phyloP scores from a whole-genome alignment of 2,113 vertebrate species.

The Atrichornis clamosus region DNA sequence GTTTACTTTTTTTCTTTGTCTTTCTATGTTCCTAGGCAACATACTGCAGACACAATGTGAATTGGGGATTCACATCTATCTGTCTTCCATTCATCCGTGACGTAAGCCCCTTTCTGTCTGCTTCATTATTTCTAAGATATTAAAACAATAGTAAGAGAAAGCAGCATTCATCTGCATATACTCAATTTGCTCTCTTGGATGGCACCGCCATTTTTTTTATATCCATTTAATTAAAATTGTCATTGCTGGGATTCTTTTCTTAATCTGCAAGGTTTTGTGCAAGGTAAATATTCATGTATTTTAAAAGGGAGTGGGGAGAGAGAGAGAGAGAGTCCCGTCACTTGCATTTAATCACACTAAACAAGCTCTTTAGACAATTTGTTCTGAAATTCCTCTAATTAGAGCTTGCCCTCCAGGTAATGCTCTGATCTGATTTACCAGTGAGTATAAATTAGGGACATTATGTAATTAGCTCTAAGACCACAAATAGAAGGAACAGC shows the following conservation, averaged over 20 bases:
- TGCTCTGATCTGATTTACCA: slow-evolving; percentile 78
- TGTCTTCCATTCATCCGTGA: slow-evolving; percentile 17
- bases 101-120: slow-evolving; percentile 8
- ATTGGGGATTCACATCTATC: background rate
- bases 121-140: slow-evolving; percentile 17
- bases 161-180: background rate
- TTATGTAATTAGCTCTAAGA: slow-evolving; percentile 79
- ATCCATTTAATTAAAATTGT: slow-evolving; percentile 58
- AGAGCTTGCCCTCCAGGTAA: slow-evolving; percentile 80
- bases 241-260: slow-evolving; percentile 20
- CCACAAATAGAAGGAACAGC: slow-evolving; percentile 77
- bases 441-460: slow-evolving; percentile 80
- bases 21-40: background rate
- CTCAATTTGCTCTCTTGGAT: slow-evolving; percentile 5
- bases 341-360: slow-evolving; percentile 74
- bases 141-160: background rate
- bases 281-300: slow-evolving; percentile 65
- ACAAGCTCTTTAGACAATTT: slow-evolving; percentile 80
- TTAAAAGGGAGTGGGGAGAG: background rate
- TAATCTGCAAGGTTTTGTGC: slow-evolving; percentile 24
- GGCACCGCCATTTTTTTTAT: slow-evolving; percentile 18
- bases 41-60: background rate
- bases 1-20: background rate
- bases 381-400: slow-evolving; percentile 80
- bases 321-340: background rate